phyloP scores from a whole-genome alignment of 1,140 invertebrate species.

The Anastrepha obliqua region DNA sequence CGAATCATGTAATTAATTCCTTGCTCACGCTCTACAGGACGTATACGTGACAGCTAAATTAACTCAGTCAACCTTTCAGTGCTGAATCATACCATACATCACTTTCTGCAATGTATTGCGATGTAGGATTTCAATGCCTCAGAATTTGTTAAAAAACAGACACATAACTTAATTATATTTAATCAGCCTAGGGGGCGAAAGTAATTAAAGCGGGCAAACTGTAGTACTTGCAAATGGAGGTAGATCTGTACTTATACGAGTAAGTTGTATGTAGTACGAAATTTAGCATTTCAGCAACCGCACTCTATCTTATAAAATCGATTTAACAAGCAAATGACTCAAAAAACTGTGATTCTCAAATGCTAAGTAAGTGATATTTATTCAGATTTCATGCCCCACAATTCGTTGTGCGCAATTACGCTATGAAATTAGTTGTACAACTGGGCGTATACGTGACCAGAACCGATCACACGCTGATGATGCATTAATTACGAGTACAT shows the following conservation, averaged over 20 bases:
- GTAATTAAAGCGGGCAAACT: no score
- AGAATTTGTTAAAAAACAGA: not conserved
- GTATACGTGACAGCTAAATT: slow-evolving; percentile 43
- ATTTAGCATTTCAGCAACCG: not conserved
- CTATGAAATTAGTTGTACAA: not conserved
- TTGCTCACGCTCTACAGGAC: slow-evolving; percentile 23
- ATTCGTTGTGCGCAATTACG: not conserved
- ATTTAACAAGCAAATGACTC: slow-evolving; percentile 22
- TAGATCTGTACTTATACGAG: not conserved
- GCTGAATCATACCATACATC: not conserved
- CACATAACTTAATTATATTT: not conserved
- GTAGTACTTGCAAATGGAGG: not conserved
- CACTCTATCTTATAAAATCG: not conserved
- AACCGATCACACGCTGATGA: not conserved
- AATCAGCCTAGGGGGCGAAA: not conserved
- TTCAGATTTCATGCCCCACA: not conserved
- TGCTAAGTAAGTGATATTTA: not conserved
- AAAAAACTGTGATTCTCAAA: not conserved
- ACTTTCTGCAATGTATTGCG: not conserved
- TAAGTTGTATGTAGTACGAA: not conserved
- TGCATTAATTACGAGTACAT: not conserved
- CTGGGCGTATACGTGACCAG: slow-evolving; percentile 39
- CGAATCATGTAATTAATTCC: not conserved
- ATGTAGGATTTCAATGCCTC: not conserved
- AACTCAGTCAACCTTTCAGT: not conserved